These are phyloP conservation scores for Clarias laeviceps DNA, from an alignment of 2,797 vertebrate species.

Conservation along the genomic window DNA sequence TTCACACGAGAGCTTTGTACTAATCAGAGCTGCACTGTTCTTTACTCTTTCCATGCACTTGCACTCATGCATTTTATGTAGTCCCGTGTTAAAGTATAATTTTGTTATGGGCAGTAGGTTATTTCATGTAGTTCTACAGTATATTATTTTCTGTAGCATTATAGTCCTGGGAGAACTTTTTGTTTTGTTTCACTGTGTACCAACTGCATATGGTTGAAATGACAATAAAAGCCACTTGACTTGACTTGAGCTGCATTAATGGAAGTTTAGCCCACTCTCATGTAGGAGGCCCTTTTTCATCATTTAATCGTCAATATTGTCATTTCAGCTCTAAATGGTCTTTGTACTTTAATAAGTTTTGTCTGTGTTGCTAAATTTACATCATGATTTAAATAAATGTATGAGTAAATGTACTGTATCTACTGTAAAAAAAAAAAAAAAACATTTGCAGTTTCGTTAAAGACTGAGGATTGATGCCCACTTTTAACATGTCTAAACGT, in stretches of 20 bases:
- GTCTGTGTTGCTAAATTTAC: not conserved
- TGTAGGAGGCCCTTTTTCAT: not conserved
- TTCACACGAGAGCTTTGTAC: too few relatives aligned
- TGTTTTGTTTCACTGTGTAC: too few relatives aligned
- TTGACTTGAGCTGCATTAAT: not conserved
- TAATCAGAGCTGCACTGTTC: too few relatives aligned
- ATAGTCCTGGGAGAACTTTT: too few relatives aligned
- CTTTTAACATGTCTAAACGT: constrained; percentile 4
- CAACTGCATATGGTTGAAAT: too few relatives aligned
- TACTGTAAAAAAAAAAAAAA: not conserved
- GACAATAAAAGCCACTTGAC: too few relatives aligned
- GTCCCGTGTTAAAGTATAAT: too few relatives aligned
- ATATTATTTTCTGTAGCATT: too few relatives aligned
- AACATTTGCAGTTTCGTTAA: not conserved
- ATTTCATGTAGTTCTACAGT: too few relatives aligned
- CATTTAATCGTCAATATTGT: not conserved
- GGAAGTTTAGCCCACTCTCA: not conserved
- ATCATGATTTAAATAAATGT: not conserved
- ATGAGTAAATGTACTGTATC: not conserved
- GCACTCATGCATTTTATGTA: too few relatives aligned
- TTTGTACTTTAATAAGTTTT: not conserved
- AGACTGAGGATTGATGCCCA: not conserved
- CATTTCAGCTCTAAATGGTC: not conserved
- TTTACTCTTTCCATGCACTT: too few relatives aligned
- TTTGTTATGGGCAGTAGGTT: too few relatives aligned